phyloP scores from a whole-genome alignment of 2,113 vertebrate species.

The Ictidomys tridecemlineatus region DNA sequence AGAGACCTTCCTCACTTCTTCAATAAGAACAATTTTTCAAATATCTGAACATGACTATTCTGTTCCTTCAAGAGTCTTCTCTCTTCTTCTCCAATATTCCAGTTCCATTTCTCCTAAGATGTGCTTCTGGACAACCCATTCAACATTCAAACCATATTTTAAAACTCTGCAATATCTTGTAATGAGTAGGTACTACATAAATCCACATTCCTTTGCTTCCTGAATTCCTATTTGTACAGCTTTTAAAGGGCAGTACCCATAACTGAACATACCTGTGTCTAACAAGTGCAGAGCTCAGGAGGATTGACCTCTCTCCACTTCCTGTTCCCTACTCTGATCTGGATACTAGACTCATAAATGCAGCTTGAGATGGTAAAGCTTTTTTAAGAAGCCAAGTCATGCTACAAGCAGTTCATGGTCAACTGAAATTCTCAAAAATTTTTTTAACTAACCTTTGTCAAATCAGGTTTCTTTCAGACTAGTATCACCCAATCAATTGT shows the following conservation, averaged over 20 bases:
- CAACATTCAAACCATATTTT: not conserved
- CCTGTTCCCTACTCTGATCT: not conserved
- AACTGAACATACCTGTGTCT: not conserved
- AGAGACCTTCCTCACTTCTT: not conserved
- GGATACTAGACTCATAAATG: not conserved
- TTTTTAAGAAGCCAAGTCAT: not conserved
- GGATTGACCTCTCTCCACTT: no score
- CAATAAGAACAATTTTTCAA: not conserved
- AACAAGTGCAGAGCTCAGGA: not conserved
- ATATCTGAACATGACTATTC: not conserved
- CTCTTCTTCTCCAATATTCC: not conserved
- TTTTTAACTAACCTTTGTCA: not conserved
- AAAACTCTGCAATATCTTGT: not conserved
- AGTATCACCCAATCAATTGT: not conserved
- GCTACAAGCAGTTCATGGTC: not conserved
- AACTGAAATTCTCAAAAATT: not conserved
- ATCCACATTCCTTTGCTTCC: not conserved
- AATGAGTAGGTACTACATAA: not conserved
- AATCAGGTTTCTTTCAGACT: not conserved
- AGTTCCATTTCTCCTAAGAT: not conserved
- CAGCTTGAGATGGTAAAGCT: not conserved
- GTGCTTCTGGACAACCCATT: not conserved
- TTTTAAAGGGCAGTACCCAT: not conserved
- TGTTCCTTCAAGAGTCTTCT: not conserved
- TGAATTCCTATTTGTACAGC: not conserved